Conservation (phyloP, 2,797 vertebrate genomes). For the Lithobates pipiens region DNA sequence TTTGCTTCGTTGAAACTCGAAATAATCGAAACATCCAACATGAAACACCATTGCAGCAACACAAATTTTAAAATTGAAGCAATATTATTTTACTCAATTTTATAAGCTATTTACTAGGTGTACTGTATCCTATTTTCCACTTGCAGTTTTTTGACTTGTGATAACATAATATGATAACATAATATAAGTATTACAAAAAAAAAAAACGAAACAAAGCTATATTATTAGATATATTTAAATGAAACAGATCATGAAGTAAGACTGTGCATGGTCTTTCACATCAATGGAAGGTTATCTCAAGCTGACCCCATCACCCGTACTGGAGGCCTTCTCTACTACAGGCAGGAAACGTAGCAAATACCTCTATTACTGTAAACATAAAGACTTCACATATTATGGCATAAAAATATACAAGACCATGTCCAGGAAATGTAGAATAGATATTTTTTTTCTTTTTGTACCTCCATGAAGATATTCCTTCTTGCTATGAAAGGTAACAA, state of each 20-base stretch:
- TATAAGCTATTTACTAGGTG: not conserved
- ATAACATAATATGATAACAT: too few species aligned
- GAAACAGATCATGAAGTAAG: not conserved
- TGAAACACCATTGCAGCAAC: too few species aligned
- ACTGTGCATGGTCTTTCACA: not conserved
- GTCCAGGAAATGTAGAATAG: slow-evolving; percentile 1
- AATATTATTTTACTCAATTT: not conserved
- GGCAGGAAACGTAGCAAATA: not conserved
- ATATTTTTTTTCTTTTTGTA: not conserved
- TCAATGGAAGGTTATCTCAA: not conserved
- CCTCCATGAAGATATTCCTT: not conserved
- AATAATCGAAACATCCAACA: not conserved
- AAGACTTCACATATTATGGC: not conserved
- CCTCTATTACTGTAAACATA: not conserved
- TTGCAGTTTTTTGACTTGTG: not conserved
- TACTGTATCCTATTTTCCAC: not conserved
- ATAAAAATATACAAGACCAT: slow-evolving; percentile 12
- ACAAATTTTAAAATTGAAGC: not conserved
- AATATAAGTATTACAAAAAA: not conserved
- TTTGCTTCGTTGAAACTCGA: not conserved
- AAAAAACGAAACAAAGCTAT: not conserved
- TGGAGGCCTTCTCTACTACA: not conserved
- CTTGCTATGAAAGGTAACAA: slow-evolving; percentile 29
- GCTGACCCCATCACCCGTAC: not conserved
- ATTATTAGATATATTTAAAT: not conserved